Base-by-base conservation (phyloP, 2,888 invertebrate genomes). In the Itoplectis maculator region DNA sequence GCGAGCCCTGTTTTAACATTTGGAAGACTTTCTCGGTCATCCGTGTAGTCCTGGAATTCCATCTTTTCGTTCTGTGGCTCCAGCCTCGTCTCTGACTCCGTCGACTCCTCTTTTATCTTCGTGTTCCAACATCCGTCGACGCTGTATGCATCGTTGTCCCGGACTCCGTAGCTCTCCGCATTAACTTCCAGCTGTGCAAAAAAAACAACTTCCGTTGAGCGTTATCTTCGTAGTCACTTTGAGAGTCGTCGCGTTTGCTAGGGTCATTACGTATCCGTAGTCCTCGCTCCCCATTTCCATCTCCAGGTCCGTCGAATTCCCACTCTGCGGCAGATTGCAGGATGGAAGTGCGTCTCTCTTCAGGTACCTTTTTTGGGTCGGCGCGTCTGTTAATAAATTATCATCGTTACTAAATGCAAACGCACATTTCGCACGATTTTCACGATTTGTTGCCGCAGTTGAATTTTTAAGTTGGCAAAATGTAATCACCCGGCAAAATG, bases 401-500 rank as follows among this genome's bases (percentile, higher is more conserved):
- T 29, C 29, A 29, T 29, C 29, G 5, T 29, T 5, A 29, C 5
- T 29, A 29, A 29, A 29, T n/a, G n/a, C n/a, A n/a, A n/a, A n/a
- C n/a, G n/a, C n/a, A n/a, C n/a, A n/a, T n/a, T n/a, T n/a, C n/a
- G n/a, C n/a, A n/a, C n/a, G n/a, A n/a, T n/a, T n/a, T n/a, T n/a
- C n/a, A n/a, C n/a, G n/a, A n/a, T n/a, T n/a, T n/a, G n/a, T n/a
- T n/a, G n/a, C n/a, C n/a, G n/a, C n/a, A n/a, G n/a, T n/a, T n/a
- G n/a, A n/a, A n/a, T n/a, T n/a, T n/a, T n/a, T n/a, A n/a, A n/a
- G n/a, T n/a, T n/a, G n/a, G n/a, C n/a, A n/a, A n/a, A n/a, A n/a
- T n/a, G n/a, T n/a, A n/a, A 59, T 81, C 49, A 81, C 83, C 69
- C 13, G 81, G 68, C 20, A 79, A 9, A 35, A 59, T 18, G 23